These are phyloP conservation scores for Lochmaea crataegi DNA, from an alignment of 2,888 invertebrate species.

Conservation along the genomic window DNA sequence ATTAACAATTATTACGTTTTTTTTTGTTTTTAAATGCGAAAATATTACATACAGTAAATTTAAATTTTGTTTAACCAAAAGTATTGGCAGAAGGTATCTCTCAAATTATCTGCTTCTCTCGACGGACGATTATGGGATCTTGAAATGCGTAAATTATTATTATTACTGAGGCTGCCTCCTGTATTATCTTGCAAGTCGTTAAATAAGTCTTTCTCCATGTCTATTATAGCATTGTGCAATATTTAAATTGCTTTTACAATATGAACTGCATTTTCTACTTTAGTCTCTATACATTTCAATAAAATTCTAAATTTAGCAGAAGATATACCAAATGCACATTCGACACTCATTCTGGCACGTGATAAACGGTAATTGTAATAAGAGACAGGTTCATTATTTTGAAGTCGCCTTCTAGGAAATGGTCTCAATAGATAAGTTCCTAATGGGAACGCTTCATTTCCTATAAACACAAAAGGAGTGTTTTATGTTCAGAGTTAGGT, in stretches of 20 bases:
- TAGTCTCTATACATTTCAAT: conserved; percentile 35
- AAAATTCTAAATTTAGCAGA: conserved; percentile 37
- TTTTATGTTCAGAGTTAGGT: conserved; percentile 11
- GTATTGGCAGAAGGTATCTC: no score
- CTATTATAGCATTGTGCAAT: conserved; percentile 34
- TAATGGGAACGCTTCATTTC: conserved; percentile 26
- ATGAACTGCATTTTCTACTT: conserved; percentile 36
- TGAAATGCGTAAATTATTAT: no score
- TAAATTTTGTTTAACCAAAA: no score
- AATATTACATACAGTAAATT: no score
- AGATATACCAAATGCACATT: conserved; percentile 49
- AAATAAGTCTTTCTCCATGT: conserved; percentile 20
- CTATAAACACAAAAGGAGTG: conserved; percentile 19
- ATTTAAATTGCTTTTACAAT: conserved; percentile 34
- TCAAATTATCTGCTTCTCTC: no score
- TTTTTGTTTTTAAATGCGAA: no score
- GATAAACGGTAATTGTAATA: conserved; percentile 30
- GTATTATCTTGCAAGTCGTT: neutral
- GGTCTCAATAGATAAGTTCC: conserved; percentile 29
- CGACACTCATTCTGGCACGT: conserved; percentile 49
- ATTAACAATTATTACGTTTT: no score
- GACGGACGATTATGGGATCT: no score
- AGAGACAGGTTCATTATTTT: conserved; percentile 31
- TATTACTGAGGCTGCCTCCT: neutral
- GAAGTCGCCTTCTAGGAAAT: conserved; percentile 38